phyloP scores from a whole-genome alignment of 2,113 vertebrate species.

The Globicephala melas region DNA sequence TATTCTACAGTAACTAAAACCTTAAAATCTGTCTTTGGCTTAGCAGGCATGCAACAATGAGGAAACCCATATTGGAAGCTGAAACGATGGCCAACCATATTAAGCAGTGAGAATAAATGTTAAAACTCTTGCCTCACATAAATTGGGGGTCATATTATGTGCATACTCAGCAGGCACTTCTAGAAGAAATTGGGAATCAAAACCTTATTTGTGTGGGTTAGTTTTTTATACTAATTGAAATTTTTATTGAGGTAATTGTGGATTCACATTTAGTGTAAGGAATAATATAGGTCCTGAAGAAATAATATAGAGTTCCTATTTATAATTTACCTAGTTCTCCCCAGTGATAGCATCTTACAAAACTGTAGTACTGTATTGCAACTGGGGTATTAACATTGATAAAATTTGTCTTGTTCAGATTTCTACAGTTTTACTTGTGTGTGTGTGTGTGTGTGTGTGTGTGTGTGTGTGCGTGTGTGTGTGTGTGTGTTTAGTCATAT shows the following conservation, averaged over 20 bases:
- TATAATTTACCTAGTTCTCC: background rate
- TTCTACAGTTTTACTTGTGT: background rate
- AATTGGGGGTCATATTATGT: background rate
- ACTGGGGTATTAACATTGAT: background rate
- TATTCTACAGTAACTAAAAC: background rate
- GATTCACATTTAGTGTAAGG: background rate
- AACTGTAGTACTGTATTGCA: background rate
- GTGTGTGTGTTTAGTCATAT: background rate
- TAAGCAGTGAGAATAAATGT: background rate
- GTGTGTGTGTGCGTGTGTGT: background rate
- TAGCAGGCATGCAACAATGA: background rate
- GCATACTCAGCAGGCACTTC: background rate
- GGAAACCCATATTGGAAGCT: background rate
- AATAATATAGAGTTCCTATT: background rate
- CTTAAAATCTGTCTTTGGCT: background rate
- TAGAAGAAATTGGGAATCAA: background rate
- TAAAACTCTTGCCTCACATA: background rate
- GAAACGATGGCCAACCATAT: background rate
- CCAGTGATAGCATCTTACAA: background rate
- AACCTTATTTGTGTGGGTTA: background rate
- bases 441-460: background rate
- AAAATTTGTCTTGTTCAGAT: background rate
- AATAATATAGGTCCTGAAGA: conserved; percentile 17
- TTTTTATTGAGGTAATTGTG: background rate
- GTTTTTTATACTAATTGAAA: background rate